These are phyloP conservation scores for Tokudaia muenninki DNA, from an alignment of 2,797 vertebrate species.

Conservation along the genomic window DNA sequence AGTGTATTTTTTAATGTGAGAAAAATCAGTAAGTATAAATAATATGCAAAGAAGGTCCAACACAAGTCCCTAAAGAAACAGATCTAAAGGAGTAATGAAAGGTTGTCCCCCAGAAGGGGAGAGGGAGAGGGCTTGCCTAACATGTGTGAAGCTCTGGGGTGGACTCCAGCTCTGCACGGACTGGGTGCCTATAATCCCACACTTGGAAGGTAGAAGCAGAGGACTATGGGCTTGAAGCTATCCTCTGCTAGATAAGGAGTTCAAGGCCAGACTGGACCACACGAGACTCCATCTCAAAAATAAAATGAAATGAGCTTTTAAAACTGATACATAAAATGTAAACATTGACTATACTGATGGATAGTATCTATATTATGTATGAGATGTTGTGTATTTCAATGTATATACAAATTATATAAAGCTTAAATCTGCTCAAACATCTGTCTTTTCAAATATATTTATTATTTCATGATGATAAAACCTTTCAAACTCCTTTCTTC, in stretches of 20 bases:
- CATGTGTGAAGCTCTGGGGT: not conserved
- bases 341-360: not conserved
- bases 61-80: not conserved
- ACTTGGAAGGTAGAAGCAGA: not conserved
- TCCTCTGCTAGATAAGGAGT: not conserved
- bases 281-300: not conserved
- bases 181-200: not conserved
- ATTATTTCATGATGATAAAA: not conserved
- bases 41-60: not conserved
- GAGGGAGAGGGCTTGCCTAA: not conserved
- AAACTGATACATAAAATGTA: not conserved
- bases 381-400: not conserved
- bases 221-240: not conserved
- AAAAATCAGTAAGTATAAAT: constrained; percentile 19
- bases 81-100: not conserved
- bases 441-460: not conserved
- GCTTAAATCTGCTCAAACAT: not conserved
- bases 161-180: not conserved
- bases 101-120: not conserved
- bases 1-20: not conserved
- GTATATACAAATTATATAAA: not conserved
- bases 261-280: not conserved
- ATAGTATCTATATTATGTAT: not conserved
- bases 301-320: not conserved
- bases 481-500: not conserved